Percentiles rank a stretch among this genome's conserved stretches.
Evolutionary conservation across 2,888 invertebrate species (phyloP).

Genomic region (Torymus tubicola): DNA sequence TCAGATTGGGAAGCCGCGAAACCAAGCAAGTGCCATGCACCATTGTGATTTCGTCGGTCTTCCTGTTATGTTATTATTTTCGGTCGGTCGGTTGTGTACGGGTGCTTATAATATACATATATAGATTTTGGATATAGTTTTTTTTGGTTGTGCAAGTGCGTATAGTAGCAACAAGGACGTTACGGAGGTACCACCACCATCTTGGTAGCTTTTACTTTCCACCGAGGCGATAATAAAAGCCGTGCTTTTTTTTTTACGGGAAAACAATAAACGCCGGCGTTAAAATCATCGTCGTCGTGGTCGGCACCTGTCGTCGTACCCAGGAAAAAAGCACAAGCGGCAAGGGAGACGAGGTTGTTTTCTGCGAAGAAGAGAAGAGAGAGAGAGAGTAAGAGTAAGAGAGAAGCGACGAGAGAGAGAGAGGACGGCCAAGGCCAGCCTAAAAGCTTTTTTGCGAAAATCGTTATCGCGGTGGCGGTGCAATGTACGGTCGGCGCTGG

Average conservation of each 20-base stretch:
- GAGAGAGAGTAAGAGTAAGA: background rate
- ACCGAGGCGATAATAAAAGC: conserved; percentile 3
- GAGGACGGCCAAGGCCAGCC: too few relatives aligned
- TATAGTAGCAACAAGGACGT: too few relatives aligned
- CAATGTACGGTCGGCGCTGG: too few relatives aligned
- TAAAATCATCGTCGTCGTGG: conserved; percentile 31
- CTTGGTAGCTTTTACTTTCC: conserved; percentile 12
- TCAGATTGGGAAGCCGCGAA: conserved; percentile 49
- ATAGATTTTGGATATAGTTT: too few relatives aligned
- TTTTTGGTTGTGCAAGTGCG: too few relatives aligned
- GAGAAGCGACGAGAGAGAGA: conserved; percentile 4
- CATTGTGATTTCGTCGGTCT: too few relatives aligned
- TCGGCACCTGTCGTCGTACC: conserved; percentile 13
- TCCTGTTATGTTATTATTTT: too few relatives aligned
- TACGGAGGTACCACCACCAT: too few relatives aligned
- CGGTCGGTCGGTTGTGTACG: too few relatives aligned
- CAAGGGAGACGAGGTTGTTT: background rate
- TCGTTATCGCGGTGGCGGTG: background rate
- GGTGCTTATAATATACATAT: too few relatives aligned
- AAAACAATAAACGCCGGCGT: conserved; percentile 42
- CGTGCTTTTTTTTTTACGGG: conserved; percentile 34
- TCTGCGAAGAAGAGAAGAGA: conserved; percentile 11
- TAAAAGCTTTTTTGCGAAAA: background rate
- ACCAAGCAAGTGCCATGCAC: conserved; percentile 18
- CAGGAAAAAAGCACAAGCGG: background rate